These are phyloP conservation scores for Capreolus pygargus DNA, from an alignment of 2,113 vertebrate species.

Conservation along the genomic window DNA sequence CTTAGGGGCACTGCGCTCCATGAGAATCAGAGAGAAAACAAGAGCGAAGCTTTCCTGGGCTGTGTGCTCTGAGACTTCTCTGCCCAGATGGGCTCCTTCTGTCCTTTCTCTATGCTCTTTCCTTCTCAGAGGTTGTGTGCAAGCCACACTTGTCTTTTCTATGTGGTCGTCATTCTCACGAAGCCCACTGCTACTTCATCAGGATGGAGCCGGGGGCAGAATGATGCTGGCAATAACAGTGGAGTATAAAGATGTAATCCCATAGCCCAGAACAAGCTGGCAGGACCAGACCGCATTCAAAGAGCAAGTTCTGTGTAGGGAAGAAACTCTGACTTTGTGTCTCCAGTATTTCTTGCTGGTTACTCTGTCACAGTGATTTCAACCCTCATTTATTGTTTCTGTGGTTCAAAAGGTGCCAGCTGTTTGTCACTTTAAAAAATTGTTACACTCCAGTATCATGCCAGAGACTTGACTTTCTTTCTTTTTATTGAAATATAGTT, in stretches of 20 bases:
- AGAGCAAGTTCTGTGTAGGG: neutral
- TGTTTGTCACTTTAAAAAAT: neutral
- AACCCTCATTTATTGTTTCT: neutral
- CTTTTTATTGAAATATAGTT: neutral
- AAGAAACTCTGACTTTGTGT: neutral
- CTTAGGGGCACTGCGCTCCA: neutral
- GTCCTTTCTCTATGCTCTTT: accelerated
- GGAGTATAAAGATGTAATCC: neutral
- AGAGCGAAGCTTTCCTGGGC: neutral
- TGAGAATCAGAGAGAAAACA: neutral
- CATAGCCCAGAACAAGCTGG: neutral
- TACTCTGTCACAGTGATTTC: neutral
- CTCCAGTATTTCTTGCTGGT: neutral
- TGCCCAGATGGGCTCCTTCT: neutral
- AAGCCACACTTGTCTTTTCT: neutral
- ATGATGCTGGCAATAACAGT: neutral
- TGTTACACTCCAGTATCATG: neutral
- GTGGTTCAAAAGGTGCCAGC: neutral
- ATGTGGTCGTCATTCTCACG: neutral
- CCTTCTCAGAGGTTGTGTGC: neutral
- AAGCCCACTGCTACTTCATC: neutral
- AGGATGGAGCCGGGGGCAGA: neutral
- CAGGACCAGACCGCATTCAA: neutral
- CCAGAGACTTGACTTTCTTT: neutral
- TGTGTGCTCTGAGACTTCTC: accelerated